Evolutionary conservation across 2,888 invertebrate species (phyloP).

Genomic region (Salpingus planirostris): DNA sequence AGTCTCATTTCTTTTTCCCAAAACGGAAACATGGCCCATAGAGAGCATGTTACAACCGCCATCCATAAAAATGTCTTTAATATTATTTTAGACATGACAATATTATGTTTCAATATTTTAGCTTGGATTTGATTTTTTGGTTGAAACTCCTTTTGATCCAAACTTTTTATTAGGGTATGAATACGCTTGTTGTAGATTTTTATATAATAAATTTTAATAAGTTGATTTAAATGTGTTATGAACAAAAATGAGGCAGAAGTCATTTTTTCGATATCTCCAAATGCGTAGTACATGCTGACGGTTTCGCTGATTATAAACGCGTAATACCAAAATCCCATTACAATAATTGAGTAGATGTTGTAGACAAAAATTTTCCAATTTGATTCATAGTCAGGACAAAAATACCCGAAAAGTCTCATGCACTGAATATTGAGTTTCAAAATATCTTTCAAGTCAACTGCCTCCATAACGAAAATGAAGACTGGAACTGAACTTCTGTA

Average conservation of each 20-base stretch:
- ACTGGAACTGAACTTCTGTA: too few species aligned
- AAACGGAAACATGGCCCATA: conserved; percentile 34
- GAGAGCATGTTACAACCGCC: conserved; percentile 24
- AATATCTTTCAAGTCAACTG: too few species aligned
- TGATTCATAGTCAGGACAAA: conserved; percentile 5
- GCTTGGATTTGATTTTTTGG: conserved; percentile 23
- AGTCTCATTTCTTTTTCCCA: conserved; percentile 21
- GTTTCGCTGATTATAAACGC: conserved; percentile 44
- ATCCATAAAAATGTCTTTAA: conserved; percentile 24
- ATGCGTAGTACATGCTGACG: conserved; percentile 42
- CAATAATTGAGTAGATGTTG: conserved; percentile 5
- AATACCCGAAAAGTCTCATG: conserved; percentile 8
- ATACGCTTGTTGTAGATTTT: conserved; percentile 12
- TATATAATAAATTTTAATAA: conserved; percentile 13
- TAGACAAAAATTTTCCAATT: conserved; percentile 1
- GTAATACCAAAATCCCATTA: conserved; percentile 29
- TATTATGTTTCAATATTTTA: conserved; percentile 19
- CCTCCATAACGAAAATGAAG: too few species aligned
- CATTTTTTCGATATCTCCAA: conserved; percentile 30
- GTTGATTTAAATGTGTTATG: conserved; percentile 24
- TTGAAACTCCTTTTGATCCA: conserved; percentile 22
- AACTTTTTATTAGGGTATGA: conserved; percentile 10
- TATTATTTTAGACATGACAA: conserved; percentile 20
- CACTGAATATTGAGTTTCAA: conserved; percentile 4
- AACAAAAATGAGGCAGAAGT: conserved; percentile 26